Base-by-base conservation (phyloP, 2,797 vertebrate genomes). In the Sciurus vulgaris region DNA sequence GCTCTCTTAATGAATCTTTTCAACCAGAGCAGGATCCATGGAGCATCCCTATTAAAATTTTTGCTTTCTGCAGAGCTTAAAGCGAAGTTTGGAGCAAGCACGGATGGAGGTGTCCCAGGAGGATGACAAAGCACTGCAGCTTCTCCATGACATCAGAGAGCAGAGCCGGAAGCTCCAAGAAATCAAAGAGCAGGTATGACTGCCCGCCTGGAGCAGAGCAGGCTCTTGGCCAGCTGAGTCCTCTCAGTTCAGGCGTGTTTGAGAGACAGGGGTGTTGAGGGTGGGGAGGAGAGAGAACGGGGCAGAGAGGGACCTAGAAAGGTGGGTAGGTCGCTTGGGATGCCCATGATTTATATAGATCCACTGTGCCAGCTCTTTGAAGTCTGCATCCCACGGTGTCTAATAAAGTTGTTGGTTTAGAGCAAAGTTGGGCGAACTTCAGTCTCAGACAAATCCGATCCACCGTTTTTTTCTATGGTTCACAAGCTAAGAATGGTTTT, bases 141-240 rank as follows among this genome's bases (percentile, higher is more conserved):
- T 99, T 93, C 99, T 99, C 94, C 99, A 99, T 81, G 99, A 99
- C 98, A 99, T 99, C 98, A 98, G 99, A 97, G 99, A 99, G 98
- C 99, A 99, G 98, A 99, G 99, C 98, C 99, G 99, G 99, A 99
- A 99, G 98, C 99, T 99, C 94, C 99, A 99, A 94, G 99, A 99
- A 98, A 99, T 99, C 98, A 99, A 99, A 98, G 99, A 99, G 98
- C 99, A 99, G 99, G 99, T 99, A 98, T 93, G 98, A 67, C 93
- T 87, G 74, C 96, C 95, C 41, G 54, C 97, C 65, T 0, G 44
- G 85, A 97, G 87, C 79, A 92, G 81, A 56, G 91, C 17, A 15
- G 92, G 65, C 92, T 17, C 44, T 78, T 26, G 11, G 92, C 96
- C 38, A 33, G 0, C 86, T 54, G 12, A 0, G 84, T 92, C 96